These are phyloP conservation scores for Chrosomus eos DNA, from an alignment of 2,797 vertebrate genomes.

Conservation along the genomic window DNA sequence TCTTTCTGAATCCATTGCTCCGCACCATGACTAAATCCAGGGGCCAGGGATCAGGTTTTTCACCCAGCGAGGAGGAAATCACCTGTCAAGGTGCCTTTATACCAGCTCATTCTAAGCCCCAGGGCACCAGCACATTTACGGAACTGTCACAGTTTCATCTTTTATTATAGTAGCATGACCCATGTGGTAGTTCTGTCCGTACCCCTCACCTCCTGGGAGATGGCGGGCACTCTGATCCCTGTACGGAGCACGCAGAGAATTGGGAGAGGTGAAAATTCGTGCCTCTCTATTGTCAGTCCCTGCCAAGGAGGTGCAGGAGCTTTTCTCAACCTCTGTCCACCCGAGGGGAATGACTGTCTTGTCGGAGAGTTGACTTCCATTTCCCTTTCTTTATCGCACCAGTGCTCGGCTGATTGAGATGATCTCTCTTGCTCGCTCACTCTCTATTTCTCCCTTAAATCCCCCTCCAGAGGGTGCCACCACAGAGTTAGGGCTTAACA, in stretches of 20 bases:
- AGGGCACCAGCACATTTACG: constrained; percentile 44
- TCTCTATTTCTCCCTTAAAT: constrained; percentile 44
- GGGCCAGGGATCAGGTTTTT: constrained; percentile 47
- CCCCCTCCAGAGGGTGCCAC: constrained; percentile 48
- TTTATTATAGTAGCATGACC: constrained; percentile 47
- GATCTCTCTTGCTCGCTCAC: constrained; percentile 26
- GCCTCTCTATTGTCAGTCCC: constrained; percentile 53
- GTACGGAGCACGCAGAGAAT: constrained; percentile 38
- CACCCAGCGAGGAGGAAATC: constrained; percentile 32
- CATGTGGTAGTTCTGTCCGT: constrained; percentile 22
- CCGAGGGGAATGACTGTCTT: constrained; percentile 55
- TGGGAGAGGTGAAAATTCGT: constrained; percentile 44
- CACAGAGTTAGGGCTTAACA: constrained; percentile 54
- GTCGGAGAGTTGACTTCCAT: constrained; percentile 52
- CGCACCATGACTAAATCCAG: constrained; percentile 43
- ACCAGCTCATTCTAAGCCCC: constrained; percentile 42
- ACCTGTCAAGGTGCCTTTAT: constrained; percentile 49
- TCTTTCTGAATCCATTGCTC: constrained; percentile 31
- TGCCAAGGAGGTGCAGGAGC: constrained; percentile 54
- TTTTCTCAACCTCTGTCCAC: constrained; percentile 60
- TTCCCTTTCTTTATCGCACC: constrained; percentile 51
- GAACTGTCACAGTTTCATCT: constrained; percentile 51
- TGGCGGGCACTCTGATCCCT: constrained; percentile 51
- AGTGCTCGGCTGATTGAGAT: constrained; percentile 44
- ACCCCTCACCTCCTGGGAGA: constrained; percentile 41